Evolutionary conservation across 2,113 vertebrate species (phyloP), one percentile per base, ranked within the genome.

Genomic region (Scytalopus superciliaris): DNA sequence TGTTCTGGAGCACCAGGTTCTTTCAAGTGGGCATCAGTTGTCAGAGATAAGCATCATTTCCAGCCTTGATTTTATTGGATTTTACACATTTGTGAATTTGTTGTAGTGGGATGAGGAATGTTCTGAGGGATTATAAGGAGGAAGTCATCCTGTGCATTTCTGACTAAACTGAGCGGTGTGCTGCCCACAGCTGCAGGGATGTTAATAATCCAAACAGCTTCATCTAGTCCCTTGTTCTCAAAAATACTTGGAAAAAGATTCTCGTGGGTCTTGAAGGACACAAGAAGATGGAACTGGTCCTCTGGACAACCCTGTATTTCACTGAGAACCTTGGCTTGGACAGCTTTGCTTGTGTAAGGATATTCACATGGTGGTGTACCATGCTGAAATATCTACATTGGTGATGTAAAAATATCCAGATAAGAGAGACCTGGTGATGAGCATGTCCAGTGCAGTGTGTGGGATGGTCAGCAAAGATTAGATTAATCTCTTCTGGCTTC

Each of bases 81-180:
- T 70, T 87, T 40, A 19, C 49, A 49, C 23, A 47, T 42, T 16
- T 28, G 5, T 55, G 45, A 56, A 24, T 62, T 66, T 60, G 12
- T 55, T 79, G 30, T 12, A 55, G 23, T 44, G 31, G 9, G 35
- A 37, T 62, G 40, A 14, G 44, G 25, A 84, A 50, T 40, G 19
- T 49, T 81, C 49, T 63, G 24, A 84, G 31, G 4, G 3, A 2
- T 42, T 64, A 13, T n/a, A 27, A 4, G 1, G 7, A 35, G 4
- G 25, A 84, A 45, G 7, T n/a, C 0, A 68, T 50, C 17, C 55
- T 39, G 30, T 7, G 14, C 1, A 6, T 77, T 90, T 85, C 50
- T 85, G 64, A 37, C 19, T 47, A n/a, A 92, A 60, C 17, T 60
- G 66, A 42, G 27, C 0, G 0, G 4, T 0, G 1, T 62, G 11